phyloP scores from a whole-genome alignment of 1,140 invertebrate species.

The Plutomurus gul region DNA sequence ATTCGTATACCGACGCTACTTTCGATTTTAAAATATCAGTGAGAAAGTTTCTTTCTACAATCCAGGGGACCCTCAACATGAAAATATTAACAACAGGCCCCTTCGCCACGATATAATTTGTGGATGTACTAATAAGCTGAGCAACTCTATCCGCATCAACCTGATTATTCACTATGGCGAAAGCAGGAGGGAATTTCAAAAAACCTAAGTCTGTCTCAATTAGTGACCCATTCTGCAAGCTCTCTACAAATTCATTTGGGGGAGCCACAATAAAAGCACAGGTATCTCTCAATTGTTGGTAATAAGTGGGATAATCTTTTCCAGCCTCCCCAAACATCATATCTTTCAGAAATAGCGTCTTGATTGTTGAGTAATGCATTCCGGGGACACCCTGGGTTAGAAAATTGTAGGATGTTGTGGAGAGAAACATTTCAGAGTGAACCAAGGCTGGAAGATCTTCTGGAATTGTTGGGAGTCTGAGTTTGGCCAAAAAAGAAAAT shows the following conservation, averaged over 20 bases:
- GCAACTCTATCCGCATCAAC: neutral
- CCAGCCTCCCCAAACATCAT: neutral
- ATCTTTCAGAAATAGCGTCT: neutral
- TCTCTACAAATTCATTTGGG: neutral
- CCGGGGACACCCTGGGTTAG: neutral
- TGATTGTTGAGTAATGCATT: neutral
- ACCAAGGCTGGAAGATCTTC: neutral
- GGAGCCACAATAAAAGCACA: neutral
- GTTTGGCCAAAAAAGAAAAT: neutral
- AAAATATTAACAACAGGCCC: neutral
- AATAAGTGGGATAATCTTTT: neutral
- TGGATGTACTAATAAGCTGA: neutral
- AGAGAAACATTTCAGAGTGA: neutral
- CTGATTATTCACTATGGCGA: neutral
- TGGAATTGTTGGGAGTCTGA: neutral
- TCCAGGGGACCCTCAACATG: neutral
- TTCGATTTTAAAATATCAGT: neutral
- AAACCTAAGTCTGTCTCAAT: neutral
- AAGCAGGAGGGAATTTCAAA: neutral
- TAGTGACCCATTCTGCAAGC: neutral
- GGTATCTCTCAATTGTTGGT: neutral
- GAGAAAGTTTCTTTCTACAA: neutral
- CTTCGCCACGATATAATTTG: neutral
- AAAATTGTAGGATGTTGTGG: neutral
- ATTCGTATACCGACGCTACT: neutral